These are phyloP conservation scores for Vimba vimba DNA, from an alignment of 2,113 vertebrate species.

Conservation along the genomic window DNA sequence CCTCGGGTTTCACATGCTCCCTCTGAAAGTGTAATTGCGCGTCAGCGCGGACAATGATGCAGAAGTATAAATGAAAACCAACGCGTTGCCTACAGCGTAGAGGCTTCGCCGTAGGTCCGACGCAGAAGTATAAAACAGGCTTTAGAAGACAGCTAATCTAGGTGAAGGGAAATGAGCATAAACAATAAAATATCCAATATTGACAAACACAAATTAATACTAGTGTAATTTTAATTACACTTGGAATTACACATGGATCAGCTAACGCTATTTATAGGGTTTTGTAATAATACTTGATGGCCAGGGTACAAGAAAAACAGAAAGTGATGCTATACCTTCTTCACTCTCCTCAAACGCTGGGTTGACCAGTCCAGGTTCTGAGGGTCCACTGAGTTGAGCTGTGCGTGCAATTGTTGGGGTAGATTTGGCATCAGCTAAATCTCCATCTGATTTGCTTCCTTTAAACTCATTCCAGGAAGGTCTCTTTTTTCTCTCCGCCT, in stretches of 20 bases:
- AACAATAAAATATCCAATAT: background rate
- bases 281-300: background rate
- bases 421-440: slow-evolving; percentile 74
- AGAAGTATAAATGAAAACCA: too few relatives aligned
- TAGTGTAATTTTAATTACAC: background rate
- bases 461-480: slow-evolving; percentile 79
- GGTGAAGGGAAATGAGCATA: background rate
- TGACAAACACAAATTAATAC: too few relatives aligned
- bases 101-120: too few relatives aligned
- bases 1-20: too few relatives aligned
- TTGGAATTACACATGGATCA: background rate
- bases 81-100: too few relatives aligned
- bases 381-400: slow-evolving; percentile 59
- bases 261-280: background rate
- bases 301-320: background rate
- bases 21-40: too few relatives aligned
- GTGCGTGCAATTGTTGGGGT: slow-evolving; percentile 61
- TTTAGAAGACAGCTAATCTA: background rate
- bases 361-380: slow-evolving; percentile 87
- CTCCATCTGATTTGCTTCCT: slow-evolving; percentile 72
- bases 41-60: too few relatives aligned
- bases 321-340: slow-evolving; percentile 77
- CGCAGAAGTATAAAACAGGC: too few relatives aligned
- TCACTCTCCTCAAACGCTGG: slow-evolving; percentile 90
- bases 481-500: slow-evolving; percentile 80